Percentiles rank a stretch among this genome's conserved stretches.
These are phyloP conservation scores for Araneus ventricosus DNA, from an alignment of 1,140 invertebrate genomes.

Conservation along the genomic window DNA sequence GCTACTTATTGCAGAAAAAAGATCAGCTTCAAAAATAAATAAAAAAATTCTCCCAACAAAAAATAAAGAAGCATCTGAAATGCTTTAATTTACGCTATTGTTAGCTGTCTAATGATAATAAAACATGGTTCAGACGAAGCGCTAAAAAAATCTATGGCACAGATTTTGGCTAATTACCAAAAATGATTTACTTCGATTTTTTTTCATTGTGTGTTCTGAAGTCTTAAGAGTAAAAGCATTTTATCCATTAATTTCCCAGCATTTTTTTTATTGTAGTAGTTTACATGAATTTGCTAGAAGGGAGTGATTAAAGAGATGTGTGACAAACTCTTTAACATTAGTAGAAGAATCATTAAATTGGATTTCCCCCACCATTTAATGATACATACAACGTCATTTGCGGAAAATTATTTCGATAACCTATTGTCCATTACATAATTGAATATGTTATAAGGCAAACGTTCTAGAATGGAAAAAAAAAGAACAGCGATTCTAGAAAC, in stretches of 20 bases:
- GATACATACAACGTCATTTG: conserved; percentile 46
- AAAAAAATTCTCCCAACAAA: background rate
- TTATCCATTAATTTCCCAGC: conserved; percentile 58
- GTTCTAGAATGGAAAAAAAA: background rate
- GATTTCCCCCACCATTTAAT: conserved; percentile 45
- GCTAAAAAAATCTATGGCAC: conserved; percentile 16
- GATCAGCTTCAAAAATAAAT: background rate
- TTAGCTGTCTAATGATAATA: conserved; percentile 39
- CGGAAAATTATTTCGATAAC: conserved; percentile 66
- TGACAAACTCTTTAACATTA: conserved; percentile 71
- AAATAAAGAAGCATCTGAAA: background rate
- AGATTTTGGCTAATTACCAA: conserved; percentile 68
- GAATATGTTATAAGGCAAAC: conserved; percentile 49
- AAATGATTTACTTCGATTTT: conserved; percentile 61
- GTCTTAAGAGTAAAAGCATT: conserved; percentile 38
- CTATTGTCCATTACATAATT: conserved; percentile 68
- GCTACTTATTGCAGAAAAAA: background rate
- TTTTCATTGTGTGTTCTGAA: background rate
- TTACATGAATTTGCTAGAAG: conserved; percentile 9
- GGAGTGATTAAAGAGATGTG: conserved; percentile 57
- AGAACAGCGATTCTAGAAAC: background rate
- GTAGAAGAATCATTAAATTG: conserved; percentile 60
- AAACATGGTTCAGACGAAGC: conserved; percentile 9
- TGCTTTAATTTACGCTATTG: conserved; percentile 51
- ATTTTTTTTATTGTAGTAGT: conserved; percentile 8